Percentiles rank a stretch among this genome's conserved stretches.
Conservation (phyloP, 2,797 vertebrate species). For the Xerus rutilus region DNA sequence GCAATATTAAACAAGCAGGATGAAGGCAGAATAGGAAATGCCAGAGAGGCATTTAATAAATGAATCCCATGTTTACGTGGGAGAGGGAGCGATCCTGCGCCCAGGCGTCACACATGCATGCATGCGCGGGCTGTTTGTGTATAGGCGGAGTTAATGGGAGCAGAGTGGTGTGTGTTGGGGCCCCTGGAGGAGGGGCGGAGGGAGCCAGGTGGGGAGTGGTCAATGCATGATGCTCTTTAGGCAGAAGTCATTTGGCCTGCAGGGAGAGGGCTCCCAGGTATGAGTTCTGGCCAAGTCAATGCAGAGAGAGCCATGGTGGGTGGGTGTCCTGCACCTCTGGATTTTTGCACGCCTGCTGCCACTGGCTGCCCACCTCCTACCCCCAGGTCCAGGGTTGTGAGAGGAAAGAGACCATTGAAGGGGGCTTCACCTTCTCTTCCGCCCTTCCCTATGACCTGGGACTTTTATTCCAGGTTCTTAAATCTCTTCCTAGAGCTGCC, state of each 20-base stretch:
- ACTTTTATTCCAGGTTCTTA: neutral
- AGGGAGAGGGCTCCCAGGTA: neutral
- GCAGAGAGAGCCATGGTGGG: too few relatives aligned
- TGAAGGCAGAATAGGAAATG: slow-evolving; percentile 87
- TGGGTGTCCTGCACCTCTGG: neutral
- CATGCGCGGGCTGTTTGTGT: neutral
- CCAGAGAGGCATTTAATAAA: slow-evolving; percentile 87
- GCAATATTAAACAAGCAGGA: slow-evolving; percentile 86
- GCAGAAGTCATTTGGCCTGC: neutral
- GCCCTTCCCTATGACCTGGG: neutral
- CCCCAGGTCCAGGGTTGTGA: neutral
- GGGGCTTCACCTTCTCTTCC: neutral
- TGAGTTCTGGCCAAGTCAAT: neutral
- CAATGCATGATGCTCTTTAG: neutral
- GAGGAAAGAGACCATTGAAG: neutral
- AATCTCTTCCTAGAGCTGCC: neutral
- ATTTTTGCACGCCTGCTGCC: neutral
- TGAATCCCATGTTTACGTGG: slow-evolving; percentile 79
- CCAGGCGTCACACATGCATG: slow-evolving; percentile 23
- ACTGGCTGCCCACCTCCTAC: neutral
- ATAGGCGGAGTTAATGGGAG: neutral
- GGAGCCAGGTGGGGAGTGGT: neutral
- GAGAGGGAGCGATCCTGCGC: slow-evolving; percentile 73
- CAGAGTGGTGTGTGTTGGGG: slow-evolving; percentile 15
- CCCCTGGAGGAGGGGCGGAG: too few relatives aligned